Base-by-base conservation (phyloP, 2,113 vertebrate genomes). In the Oenanthe oenanthe region DNA sequence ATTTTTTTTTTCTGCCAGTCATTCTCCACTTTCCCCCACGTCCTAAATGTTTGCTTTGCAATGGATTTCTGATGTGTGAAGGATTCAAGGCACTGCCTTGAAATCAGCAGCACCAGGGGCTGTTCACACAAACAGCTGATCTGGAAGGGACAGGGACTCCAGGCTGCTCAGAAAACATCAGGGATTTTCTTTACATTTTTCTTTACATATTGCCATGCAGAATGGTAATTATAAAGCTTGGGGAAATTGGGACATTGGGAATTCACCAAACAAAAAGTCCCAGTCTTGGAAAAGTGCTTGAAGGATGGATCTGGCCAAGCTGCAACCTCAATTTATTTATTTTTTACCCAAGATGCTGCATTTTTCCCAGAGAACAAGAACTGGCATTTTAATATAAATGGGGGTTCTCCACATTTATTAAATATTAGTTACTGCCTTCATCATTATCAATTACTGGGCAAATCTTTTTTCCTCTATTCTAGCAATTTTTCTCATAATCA, bases 401-500 rank as follows among this genome's bases (percentile, higher is more conserved):
- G 7, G 6, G 3, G 3, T 31, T 67, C 9, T n/a, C 11, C 24
- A 21, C 2, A 4, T 57, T 38, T 17, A 26, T 32, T 4, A 83
- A 57, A 18, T 24, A 38, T 26, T 66, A n/a, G 17, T 65, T 65
- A 28, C 50, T 61, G 50, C 48, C 26, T 85, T 40, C 29, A 45
- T 50, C 18, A 58, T 43, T 34, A 16, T 9, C 29, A 51, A 7
- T 36, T 50, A 31, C 48, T 67, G 47, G 43, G 42, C 15, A 21
- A 66, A 50, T 12, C 3, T 54, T 93, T 91, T 42, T 76, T 6
- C 42, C 31, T 75, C 82, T 77, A 4, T 73, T 96, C 1, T 29
- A 97, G 95, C 22, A 65, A 51, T 79, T 98, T 97, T 95, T 88
- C 96, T 54, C 84, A 71, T 32, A 88, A 9, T 29, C 60, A 70